Percentiles rank a stretch among this genome's conserved stretches.
Conservation (phyloP, 2,797 vertebrate genomes). For the Anguilla pacifica region DNA sequence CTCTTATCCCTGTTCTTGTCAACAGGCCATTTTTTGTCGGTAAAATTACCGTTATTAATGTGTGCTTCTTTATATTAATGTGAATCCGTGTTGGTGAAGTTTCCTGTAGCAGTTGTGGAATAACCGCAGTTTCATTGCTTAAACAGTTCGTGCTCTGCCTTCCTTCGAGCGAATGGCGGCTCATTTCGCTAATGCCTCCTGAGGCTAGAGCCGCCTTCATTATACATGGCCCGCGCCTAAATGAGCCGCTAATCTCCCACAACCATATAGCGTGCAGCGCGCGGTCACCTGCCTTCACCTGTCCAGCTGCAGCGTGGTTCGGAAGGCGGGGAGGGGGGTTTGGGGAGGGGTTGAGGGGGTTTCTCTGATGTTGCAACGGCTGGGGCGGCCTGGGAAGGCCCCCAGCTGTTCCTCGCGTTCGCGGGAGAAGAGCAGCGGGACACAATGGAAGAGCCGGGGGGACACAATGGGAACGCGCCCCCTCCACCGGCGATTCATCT, state of each 20-base stretch:
- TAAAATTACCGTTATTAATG: not conserved
- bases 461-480: slow-evolving; percentile 28
- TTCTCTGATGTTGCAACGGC: slow-evolving; percentile 22
- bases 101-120: not conserved
- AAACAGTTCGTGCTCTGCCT: not conserved
- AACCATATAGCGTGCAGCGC: slow-evolving; percentile 28
- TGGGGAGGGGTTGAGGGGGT: not conserved
- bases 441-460: slow-evolving; percentile 40
- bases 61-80: not conserved
- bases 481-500: slow-evolving; percentile 47
- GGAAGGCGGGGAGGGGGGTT: not conserved
- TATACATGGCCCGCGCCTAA: not conserved
- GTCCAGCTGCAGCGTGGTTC: slow-evolving; percentile 48
- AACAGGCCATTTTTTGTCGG: not conserved
- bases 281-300: slow-evolving; percentile 47
- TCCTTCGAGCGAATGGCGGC: not conserved
- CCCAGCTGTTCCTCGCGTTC: slow-evolving; percentile 53
- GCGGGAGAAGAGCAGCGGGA: slow-evolving; percentile 60
- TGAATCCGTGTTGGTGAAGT: not conserved
- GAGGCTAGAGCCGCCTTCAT: not conserved
- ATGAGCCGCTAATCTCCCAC: slow-evolving; percentile 52
- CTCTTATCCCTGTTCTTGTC: not conserved
- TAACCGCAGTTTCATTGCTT: not conserved
- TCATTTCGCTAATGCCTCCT: slow-evolving; percentile 7
- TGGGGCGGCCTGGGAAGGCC: slow-evolving; percentile 38